phyloP scores from a whole-genome alignment of 2,113 vertebrate genomes.

The Pomatorhinus ruficollis region DNA sequence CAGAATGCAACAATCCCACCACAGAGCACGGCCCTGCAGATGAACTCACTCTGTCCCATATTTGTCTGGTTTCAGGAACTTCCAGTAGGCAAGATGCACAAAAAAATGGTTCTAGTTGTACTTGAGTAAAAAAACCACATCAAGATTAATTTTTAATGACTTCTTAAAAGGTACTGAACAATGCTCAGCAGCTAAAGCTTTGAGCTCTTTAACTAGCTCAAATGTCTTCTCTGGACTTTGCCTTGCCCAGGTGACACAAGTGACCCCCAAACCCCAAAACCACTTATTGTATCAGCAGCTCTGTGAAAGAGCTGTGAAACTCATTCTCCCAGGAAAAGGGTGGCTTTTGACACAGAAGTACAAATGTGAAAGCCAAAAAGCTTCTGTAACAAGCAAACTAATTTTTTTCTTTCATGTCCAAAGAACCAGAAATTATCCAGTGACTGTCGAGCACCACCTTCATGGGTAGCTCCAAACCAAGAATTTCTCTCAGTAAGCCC shows the following conservation, averaged over 20 bases:
- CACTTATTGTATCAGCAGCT: neutral
- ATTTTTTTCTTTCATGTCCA: neutral
- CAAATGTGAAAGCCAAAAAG: neutral
- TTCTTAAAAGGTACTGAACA: conserved; percentile 28
- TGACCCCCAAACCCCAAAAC: neutral
- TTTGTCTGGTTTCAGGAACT: neutral
- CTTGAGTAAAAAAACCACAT: neutral
- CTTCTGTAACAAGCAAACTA: neutral
- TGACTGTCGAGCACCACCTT: neutral
- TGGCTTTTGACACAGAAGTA: neutral
- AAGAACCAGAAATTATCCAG: neutral
- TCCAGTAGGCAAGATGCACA: neutral
- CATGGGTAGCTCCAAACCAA: neutral
- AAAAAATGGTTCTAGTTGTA: neutral
- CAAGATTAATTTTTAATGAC: conserved; percentile 6
- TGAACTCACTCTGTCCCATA: neutral
- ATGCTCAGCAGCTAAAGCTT: neutral
- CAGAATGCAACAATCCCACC: neutral
- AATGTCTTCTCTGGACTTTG: neutral
- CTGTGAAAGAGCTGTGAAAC: neutral
- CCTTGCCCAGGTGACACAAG: neutral
- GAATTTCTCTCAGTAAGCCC: neutral
- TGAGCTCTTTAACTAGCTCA: neutral
- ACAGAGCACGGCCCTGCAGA: neutral
- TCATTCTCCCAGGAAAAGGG: neutral